Evolutionary conservation across 2,888 invertebrate genomes (phyloP), one percentile per base, ranked within the genome.

Genomic region (Chironomus tentans): DNA sequence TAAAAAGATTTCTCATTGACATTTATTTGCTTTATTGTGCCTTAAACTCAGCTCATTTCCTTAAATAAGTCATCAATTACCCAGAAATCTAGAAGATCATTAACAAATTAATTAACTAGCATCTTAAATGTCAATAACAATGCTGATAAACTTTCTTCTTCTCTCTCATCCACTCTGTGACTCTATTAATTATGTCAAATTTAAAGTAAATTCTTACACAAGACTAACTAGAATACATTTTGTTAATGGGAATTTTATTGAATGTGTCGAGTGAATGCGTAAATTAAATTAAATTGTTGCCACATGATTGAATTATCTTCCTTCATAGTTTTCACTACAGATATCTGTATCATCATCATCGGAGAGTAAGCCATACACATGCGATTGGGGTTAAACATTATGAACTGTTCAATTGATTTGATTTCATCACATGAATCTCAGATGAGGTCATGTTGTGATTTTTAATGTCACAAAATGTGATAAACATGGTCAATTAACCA

Each of bases 261-360:
- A 56, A 56, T 56, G 56, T 65, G 65, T 65, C 65, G 65, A 65
- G 65, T 21, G 65, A 65, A 65, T 65, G 65, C 65, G 65, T 74
- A 48, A 68, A 74, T 74, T 74, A 74, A 74, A 74, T 74, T 74
- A 74, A 74, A 74, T 68, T 74, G 74, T 74, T 74, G 74, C 65
- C 74, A 74, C 74, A 74, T 74, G 68, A 74, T 68, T 65, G 22
- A 74, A 74, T 74, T 65, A 74, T 74, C 48, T n/a, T 68, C 65
- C 65, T 38, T 65, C 65, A 65, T 65, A 65, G 56, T 56, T 56
- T 56, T 65, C 65, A 21, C 38, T 38, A 38, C 38, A 38, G 38
- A 38, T 38, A 38, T 38, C 38, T 38, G 38, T 38, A 38, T 38
- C 38, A 38, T 38, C 38, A 10, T 28, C 28, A 28, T 28, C 28